Evolutionary conservation across 2,797 vertebrate species (phyloP).

Genomic region (Myripristis jacobus): DNA sequence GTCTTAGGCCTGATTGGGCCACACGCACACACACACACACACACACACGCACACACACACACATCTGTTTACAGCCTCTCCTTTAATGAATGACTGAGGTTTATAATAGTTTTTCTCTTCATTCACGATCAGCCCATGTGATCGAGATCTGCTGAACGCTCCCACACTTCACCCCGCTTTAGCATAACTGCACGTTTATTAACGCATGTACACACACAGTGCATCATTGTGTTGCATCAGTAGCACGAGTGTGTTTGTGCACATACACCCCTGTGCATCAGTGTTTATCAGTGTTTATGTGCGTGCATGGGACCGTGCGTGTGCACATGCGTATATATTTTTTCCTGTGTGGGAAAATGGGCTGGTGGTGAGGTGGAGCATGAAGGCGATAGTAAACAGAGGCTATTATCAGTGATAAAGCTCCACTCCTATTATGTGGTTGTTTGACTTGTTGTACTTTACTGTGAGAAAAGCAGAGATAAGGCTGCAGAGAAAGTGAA

Average conservation of each 20-base stretch:
- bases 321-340: neutral
- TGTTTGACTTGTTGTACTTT: constrained; percentile 68
- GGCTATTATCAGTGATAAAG: constrained; percentile 69
- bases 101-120: constrained; percentile 53
- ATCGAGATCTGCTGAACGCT: constrained; percentile 29
- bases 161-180: constrained; percentile 26
- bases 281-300: constrained; percentile 29
- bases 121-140: constrained; percentile 61
- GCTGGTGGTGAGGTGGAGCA: constrained; percentile 59
- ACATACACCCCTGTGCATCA: constrained; percentile 6
- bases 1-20: constrained; percentile 17
- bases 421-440: constrained; percentile 54
- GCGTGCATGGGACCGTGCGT: neutral
- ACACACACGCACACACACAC: constrained; percentile 19
- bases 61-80: constrained; percentile 26
- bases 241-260: constrained; percentile 17
- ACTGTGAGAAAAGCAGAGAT: constrained; percentile 79
- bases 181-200: constrained; percentile 14
- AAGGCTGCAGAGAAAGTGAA: constrained; percentile 53
- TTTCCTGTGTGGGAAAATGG: constrained; percentile 71
- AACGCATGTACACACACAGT: constrained; percentile 41
- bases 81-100: constrained; percentile 53
- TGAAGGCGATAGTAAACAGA: constrained; percentile 70
- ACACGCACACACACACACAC: constrained; percentile 22
- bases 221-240: constrained; percentile 10